phyloP scores from a whole-genome alignment of 2,888 invertebrate genomes.

The Catotricha subobsoleta region DNA sequence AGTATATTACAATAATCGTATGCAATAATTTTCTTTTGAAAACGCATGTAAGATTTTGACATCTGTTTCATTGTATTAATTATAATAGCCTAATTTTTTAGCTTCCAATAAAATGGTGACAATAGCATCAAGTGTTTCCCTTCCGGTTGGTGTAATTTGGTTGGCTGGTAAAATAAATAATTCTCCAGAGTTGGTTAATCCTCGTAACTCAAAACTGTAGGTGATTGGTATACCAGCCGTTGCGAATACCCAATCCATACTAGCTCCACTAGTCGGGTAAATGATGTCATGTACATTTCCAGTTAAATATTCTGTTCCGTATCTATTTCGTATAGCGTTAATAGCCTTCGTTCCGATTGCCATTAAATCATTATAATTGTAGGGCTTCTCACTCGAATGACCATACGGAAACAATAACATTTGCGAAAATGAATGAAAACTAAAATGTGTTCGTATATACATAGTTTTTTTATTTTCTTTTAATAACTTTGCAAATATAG shows the following conservation, averaged over 20 bases:
- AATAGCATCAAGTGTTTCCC: slow-evolving; percentile 25
- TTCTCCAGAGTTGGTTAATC: slow-evolving; percentile 24
- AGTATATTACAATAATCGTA: too few species aligned
- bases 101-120: slow-evolving; percentile 23
- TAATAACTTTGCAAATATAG: slow-evolving; percentile 22
- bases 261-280: slow-evolving; percentile 22
- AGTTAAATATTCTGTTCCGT: slow-evolving; percentile 21
- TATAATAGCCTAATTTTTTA: slow-evolving; percentile 21
- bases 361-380: slow-evolving; percentile 24
- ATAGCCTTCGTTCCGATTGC: slow-evolving; percentile 24
- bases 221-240: slow-evolving; percentile 23
- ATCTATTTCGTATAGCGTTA: slow-evolving; percentile 17
- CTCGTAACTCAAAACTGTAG: slow-evolving; percentile 27
- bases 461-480: slow-evolving; percentile 17
- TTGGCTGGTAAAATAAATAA: slow-evolving; percentile 26
- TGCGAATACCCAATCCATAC: slow-evolving; percentile 21
- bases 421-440: slow-evolving; percentile 51
- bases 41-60: too few species aligned
- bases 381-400: slow-evolving; percentile 19
- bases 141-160: slow-evolving; percentile 24
- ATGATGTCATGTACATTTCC: slow-evolving; percentile 27
- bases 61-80: too few species aligned
- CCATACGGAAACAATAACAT: slow-evolving; percentile 43
- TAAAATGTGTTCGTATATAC: slow-evolving; percentile 37
- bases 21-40: too few species aligned